Evolutionary conservation across 2,888 invertebrate species (phyloP), one percentile per base, ranked within the genome.

Genomic region (Morpho helenor): DNA sequence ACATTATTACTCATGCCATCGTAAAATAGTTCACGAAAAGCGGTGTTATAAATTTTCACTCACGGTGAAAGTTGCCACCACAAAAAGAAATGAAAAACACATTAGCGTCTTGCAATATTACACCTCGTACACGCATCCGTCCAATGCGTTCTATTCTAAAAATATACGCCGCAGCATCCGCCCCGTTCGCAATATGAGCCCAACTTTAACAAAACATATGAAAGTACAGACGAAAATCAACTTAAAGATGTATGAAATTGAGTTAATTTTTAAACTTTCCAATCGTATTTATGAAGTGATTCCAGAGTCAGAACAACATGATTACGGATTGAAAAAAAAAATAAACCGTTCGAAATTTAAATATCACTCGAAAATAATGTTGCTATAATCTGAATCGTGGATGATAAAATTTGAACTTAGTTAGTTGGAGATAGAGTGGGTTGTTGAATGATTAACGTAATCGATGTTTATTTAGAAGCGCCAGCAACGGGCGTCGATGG

Each of bases 121-220:
- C 78, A 78, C 79, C 79, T 79, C 77, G 68, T 68, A 64, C 68
- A 68, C 66, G 64, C 78, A 79, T 82, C 82, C 82, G 80, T 71
- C 73, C 73, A 68, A 67, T 69, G 67, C 75, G 70, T 72, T 71
- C 70, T 71, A 65, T 61, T 74, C 79, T 78, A 82, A 79, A 77
- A 77, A 73, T 81, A 81, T 66, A 66, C 62, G 60, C 74, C 74
- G 62, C 76, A 72, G 73, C 76, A 76, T 82, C 79, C 80, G 77
- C 66, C 69, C 69, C 56, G 62, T 52, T 46, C 63, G 69, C 72
- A 73, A 75, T 74, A 70, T 69, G 71, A 73, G 68, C 68, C 71
- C 69, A 66, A 70, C 70, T 70, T 74, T 71, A 77, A 73, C 72
- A 72, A 72, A 71, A 74, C 73, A 71, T 59, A 59, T 48, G 8